These are phyloP conservation scores for Formica aserva DNA, from an alignment of 2,888 invertebrate species.

Conservation along the genomic window DNA sequence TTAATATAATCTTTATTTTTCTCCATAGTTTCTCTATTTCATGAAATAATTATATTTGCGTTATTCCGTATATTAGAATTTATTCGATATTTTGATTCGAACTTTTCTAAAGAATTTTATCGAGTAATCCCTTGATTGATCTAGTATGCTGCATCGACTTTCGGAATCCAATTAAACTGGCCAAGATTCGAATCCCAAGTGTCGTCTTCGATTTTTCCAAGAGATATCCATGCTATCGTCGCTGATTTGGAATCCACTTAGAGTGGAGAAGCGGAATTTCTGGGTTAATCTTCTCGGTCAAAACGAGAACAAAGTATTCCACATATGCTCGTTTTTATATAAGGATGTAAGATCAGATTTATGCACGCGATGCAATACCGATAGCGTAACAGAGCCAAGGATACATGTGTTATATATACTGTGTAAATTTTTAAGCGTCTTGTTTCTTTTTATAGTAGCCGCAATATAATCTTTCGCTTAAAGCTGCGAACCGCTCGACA, in stretches of 20 bases:
- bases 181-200: constrained; percentile 46
- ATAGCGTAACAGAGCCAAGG: constrained; percentile 7
- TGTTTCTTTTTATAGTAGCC: constrained; percentile 27
- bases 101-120: constrained; percentile 37
- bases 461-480: constrained; percentile 40
- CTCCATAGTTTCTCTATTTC: background rate
- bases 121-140: constrained; percentile 33
- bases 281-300: constrained; percentile 26
- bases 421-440: background rate
- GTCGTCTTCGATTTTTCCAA: constrained; percentile 47
- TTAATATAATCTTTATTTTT: background rate
- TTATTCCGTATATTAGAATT: background rate
- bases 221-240: constrained; percentile 28
- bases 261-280: constrained; percentile 25
- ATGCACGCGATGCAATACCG: background rate
- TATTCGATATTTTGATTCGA: constrained; percentile 15
- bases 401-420: background rate
- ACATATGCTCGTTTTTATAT: background rate
- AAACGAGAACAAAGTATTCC: constrained; percentile 18
- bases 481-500: background rate
- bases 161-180: constrained; percentile 48
- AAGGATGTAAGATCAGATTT: constrained; percentile 33
- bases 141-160: constrained; percentile 10
- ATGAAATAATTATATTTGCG: background rate
- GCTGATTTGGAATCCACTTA: constrained; percentile 41